Evolutionary conservation across 2,113 vertebrate species (phyloP), one percentile per base, ranked within the genome.

Genomic region (Bolborhynchus lineola): DNA sequence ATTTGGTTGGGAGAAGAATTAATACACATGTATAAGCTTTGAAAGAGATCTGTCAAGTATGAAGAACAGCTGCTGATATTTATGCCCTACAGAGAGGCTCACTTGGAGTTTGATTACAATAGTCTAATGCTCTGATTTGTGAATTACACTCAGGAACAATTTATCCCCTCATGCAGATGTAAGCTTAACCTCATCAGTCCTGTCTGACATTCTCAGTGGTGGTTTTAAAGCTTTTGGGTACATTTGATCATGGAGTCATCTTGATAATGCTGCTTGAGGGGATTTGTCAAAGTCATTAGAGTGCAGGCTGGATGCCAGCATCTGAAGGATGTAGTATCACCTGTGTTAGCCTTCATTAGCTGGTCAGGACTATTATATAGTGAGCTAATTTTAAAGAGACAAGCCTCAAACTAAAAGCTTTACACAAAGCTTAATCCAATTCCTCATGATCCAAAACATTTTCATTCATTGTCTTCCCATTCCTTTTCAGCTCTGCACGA

Each of bases 261-360:
- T 67, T 82, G 68, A 78, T 53, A 89, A 35, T 92, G 91, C 83
- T 79, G 52, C 92, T 92, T 84, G 62, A 94, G 77, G 20, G 83
- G 57, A 82, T 95, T 77, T 96, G 77, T 95, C 84, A 94, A 84
- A 95, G 76, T 70, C 86, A 76, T 91, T 52, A 90, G 55, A 87
- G 59, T 9, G 23, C 57, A 80, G 69, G 59, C 20, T 53, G 75
- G 67, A 91, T 88, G 55, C 46, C 67, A 74, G 15, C 23, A 37
- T 74, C 78, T 91, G 70, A 90, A 75, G 64, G 74, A 89, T 65
- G 67, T 24, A n/a, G 37, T 13, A 76, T 87, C 64, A 95, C 74
- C 91, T 92, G 81, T 4, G 1, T 92, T 46, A 88, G 82, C 21
- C 81, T 87, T 69, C 47, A 53, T 53, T 50, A 78, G 42, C 75